Evolutionary conservation across 2,888 invertebrate genomes (phyloP).

Genomic region (Cosmopolites sordidus): DNA sequence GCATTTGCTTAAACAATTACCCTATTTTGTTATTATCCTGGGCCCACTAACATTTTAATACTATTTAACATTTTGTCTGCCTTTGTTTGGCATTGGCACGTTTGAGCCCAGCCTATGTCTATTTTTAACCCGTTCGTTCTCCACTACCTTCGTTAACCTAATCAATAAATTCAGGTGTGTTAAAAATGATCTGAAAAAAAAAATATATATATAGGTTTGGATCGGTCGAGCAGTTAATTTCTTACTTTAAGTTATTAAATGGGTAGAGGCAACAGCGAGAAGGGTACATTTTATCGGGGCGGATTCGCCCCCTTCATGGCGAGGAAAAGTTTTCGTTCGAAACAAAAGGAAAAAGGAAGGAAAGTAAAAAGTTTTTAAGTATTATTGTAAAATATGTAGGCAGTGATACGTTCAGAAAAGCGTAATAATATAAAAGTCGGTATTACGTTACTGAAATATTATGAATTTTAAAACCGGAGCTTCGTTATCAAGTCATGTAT

Average conservation of each 20-base stretch:
- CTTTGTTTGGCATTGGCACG: too few species aligned
- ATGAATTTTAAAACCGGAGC: conserved; percentile 26
- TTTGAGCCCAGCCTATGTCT: too few species aligned
- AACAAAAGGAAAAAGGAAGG: conserved; percentile 12
- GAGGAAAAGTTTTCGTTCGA: conserved; percentile 3
- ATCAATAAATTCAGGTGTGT: conserved; percentile 1
- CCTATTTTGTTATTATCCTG: too few species aligned
- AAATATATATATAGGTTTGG: too few species aligned
- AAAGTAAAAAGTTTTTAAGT: conserved; percentile 14
- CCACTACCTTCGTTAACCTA: too few species aligned
- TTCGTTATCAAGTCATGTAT: conserved; percentile 23
- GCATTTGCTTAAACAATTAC: too few species aligned
- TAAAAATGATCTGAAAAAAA: not conserved
- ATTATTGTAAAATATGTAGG: conserved; percentile 32
- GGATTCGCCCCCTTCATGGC: too few species aligned
- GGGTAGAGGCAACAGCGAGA: conserved; percentile 16
- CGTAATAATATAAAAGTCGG: conserved; percentile 36
- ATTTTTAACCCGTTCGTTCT: too few species aligned
- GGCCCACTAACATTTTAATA: too few species aligned
- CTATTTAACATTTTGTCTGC: too few species aligned
- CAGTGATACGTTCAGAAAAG: conserved; percentile 35
- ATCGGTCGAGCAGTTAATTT: not conserved
- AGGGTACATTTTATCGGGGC: conserved; percentile 1
- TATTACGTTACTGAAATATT: conserved; percentile 21
- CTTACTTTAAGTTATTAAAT: conserved; percentile 2